Evolutionary conservation across 2,888 invertebrate species (phyloP), one percentile per base, ranked within the genome.

Genomic region (Chrysotoxum bicinctum): DNA sequence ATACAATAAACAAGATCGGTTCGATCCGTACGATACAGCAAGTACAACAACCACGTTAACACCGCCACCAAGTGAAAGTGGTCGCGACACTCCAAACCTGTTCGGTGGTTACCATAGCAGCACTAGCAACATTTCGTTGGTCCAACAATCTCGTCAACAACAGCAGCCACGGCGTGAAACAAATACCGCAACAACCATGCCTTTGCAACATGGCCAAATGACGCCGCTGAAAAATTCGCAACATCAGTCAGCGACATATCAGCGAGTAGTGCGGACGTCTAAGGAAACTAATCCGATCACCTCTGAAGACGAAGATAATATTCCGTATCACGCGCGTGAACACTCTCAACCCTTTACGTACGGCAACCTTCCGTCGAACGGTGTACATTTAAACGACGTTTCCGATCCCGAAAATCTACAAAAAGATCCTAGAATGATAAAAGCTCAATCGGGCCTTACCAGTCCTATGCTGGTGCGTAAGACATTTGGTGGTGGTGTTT

Each of bases 291-390:
- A 85, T 73, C 81, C 76, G 19, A 52, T 62, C 56, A 80, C 78
- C 40, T 88, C 88, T 40, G 88, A 88, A 87, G 89, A 89, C 88
- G 89, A 89, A 87, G 93, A 93, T 87, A 94, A 95, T 91, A 97
- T 97, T 91, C 97, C 98, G 88, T 98, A 98, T 93, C 97, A 98
- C 95, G 97, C 97, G 90, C 94, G 97, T 90, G 95, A 96, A 89
- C 96, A 97, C 92, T 96, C 96, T 89, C 95, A 96, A 89, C 98
- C 98, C 86, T 97, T 97, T 93, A 96, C 96, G 77, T 98, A 98
- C 94, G 97, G 97, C 76, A 95, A 94, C 85, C 94, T 95, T 82
- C 92, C 90, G 1, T 74, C 69, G 32, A 87, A 81, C 77, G 73
- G 77, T 19, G 72, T 82, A 16, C 87, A 87, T 72, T 79, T 87